Base-by-base conservation (phyloP, 2,888 invertebrate species). In the Nasonovia ribisnigri region DNA sequence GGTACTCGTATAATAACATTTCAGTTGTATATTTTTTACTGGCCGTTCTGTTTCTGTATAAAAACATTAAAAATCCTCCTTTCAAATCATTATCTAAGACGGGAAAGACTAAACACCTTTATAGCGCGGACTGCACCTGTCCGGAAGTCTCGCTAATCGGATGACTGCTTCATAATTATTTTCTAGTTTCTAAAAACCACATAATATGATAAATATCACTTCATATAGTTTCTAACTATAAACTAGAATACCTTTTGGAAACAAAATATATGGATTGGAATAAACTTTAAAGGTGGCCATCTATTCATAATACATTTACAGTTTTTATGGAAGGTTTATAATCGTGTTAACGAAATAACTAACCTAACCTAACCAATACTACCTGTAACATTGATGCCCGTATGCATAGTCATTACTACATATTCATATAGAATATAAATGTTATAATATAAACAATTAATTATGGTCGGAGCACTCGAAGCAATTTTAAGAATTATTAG, bases 81-180 rank as follows among this genome's bases (percentile, higher is more conserved):
- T 67, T 67, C 13, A 67, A 67, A 67, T 67, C 16, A n/a, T n/a
- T 16, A 67, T 16, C 16, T 6, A 67, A 67, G 67, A n/a, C 16
- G n/a, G 67, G n/a, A n/a, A 67, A 67, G n/a, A n/a, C 67, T n/a
- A n/a, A n/a, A 67, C 67, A 67, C 1, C n/a, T 67, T 5, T 67
- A 16, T 60, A 60, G 11, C 29, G 67, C n/a, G n/a, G n/a, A 54
- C 16, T 67, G 67, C 67, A 67, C 67, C 67, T 67, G 88, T 26
- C 88, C 88, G 88, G 88, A 88, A 88, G 88, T 88, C 51, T 51
- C 54, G 54, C 51, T 88, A 36, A 88, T 54, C 88, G 88, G 88
- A n/a, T 88, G 88, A 88, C 88, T 88, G 88, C 88, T 88, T 67
- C 67, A 67, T 67, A 67, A 67, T 67, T 5, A 67, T 67, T n/a